Conservation (phyloP, 2,797 vertebrate species). For the Hydrophis major region DNA sequence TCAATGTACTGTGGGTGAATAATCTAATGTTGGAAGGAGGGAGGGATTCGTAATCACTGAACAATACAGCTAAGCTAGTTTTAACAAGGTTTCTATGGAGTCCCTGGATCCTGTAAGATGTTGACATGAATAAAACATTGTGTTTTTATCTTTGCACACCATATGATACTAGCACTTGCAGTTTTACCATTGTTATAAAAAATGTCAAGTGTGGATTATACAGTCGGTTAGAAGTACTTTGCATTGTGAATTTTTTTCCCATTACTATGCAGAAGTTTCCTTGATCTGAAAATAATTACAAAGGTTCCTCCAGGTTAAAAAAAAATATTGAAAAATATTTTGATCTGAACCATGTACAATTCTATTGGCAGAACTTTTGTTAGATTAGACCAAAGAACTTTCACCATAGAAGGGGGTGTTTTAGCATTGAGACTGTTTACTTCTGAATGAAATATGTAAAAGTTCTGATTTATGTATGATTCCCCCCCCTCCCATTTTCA, state of each 20-base stretch:
- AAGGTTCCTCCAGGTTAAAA: neutral
- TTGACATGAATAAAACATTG: neutral
- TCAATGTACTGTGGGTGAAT: neutral
- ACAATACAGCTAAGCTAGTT: neutral
- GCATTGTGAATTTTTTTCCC: neutral
- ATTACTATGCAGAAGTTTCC: neutral
- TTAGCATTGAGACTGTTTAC: neutral
- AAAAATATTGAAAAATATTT: neutral
- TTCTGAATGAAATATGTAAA: neutral
- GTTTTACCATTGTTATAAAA: neutral
- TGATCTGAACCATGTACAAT: neutral
- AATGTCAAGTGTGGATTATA: neutral
- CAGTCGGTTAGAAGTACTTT: neutral
- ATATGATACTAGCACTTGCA: neutral
- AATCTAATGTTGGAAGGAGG: neutral
- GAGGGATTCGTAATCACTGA: neutral
- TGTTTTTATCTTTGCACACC: neutral
- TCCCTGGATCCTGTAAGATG: neutral
- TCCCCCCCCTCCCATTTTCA: no score
- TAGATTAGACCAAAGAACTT: neutral
- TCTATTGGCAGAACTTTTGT: neutral
- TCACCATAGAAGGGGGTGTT: neutral
- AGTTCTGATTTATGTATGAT: neutral
- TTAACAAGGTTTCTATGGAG: neutral
- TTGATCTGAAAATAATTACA: neutral